Evolutionary conservation across 2,888 invertebrate species (phyloP).

Genomic region (Brenthis ino): DNA sequence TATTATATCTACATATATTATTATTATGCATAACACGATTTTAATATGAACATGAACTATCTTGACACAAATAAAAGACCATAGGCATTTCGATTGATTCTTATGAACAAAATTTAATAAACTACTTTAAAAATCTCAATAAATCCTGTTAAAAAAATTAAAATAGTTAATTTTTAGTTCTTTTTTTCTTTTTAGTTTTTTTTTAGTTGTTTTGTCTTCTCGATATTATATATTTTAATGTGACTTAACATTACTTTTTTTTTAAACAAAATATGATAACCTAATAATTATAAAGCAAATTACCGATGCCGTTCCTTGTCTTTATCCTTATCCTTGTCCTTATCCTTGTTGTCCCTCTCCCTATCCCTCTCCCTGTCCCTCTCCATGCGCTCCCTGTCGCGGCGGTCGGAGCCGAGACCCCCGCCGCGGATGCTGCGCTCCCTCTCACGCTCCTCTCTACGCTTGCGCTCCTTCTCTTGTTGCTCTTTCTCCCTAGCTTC

Average conservation of each 20-base stretch:
- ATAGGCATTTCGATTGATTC: too few species aligned
- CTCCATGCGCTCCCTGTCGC: slow-evolving; percentile 73
- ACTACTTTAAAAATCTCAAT: too few species aligned
- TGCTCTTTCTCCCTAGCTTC: slow-evolving; percentile 83
- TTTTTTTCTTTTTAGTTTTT: too few species aligned
- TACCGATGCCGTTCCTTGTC: slow-evolving; percentile 51
- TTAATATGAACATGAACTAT: too few species aligned
- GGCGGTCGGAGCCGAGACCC: slow-evolving; percentile 66
- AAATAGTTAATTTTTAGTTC: too few species aligned
- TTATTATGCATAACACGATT: too few species aligned
- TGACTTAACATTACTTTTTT: neutral
- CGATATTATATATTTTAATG: too few species aligned
- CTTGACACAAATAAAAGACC: too few species aligned
- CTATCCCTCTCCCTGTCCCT: slow-evolving; percentile 68
- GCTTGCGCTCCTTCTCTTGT: slow-evolving; percentile 79
- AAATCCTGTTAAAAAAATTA: too few species aligned
- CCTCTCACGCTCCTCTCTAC: slow-evolving; percentile 72
- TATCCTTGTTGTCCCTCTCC: slow-evolving; percentile 49
- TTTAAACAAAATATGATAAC: neutral
- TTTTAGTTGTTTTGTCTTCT: too few species aligned
- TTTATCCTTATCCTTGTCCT: slow-evolving; percentile 39
- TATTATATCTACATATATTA: too few species aligned
- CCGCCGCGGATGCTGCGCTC: slow-evolving; percentile 64
- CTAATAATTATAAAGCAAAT: neutral
- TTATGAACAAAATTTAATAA: too few species aligned